Evolutionary conservation across 2,888 invertebrate genomes (phyloP).

Genomic region (Coecobrya sp.): DNA sequence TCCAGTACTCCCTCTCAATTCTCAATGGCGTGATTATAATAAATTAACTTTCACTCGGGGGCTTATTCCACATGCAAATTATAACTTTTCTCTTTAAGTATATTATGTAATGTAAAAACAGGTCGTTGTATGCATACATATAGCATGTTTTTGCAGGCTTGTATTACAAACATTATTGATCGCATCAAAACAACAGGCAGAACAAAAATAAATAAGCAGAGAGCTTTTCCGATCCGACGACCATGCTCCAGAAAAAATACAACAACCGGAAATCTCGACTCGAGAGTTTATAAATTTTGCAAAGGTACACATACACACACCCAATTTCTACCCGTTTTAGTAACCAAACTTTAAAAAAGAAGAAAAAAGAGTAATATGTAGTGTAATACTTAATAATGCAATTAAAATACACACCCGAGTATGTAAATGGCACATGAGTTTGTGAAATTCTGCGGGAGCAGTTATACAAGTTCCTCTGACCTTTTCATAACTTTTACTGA

Average conservation of each 20-base stretch:
- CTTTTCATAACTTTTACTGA: too few species aligned
- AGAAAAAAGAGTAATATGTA: too few species aligned
- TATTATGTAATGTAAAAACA: not conserved
- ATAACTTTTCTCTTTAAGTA: not conserved
- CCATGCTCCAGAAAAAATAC: not conserved
- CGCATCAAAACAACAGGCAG: not conserved
- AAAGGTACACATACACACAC: not conserved
- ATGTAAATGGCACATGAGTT: too few species aligned
- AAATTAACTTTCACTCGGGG: not conserved
- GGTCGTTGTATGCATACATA: not conserved
- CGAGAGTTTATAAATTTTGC: not conserved
- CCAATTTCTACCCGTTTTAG: too few species aligned
- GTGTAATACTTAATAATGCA: too few species aligned
- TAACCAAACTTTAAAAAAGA: too few species aligned
- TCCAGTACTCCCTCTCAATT: not conserved
- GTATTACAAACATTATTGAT: not conserved
- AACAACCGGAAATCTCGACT: not conserved
- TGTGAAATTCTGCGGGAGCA: too few species aligned
- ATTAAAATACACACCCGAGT: too few species aligned
- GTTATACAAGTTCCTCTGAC: too few species aligned
- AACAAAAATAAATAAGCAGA: not conserved
- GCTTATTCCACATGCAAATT: not conserved
- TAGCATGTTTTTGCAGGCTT: not conserved
- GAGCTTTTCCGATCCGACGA: not conserved
- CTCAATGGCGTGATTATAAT: conserved; percentile 2